phyloP scores from a whole-genome alignment of 2,888 invertebrate species.

The Mayetiola destructor region DNA sequence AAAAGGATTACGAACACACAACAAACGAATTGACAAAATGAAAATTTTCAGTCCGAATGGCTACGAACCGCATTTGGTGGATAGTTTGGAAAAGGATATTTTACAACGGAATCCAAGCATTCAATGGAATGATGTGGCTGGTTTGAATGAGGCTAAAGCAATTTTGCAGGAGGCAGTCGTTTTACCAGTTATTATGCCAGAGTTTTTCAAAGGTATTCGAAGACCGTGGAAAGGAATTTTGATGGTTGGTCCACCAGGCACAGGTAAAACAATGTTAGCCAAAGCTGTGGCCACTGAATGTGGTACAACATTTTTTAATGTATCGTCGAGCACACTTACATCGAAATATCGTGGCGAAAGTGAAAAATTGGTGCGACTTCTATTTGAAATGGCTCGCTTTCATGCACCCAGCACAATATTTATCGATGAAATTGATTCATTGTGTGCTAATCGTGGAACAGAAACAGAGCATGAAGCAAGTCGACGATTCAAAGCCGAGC shows the following conservation, averaged over 20 bases:
- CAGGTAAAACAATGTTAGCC: constrained; percentile 68
- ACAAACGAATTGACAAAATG: constrained; percentile 24
- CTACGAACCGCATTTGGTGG: constrained; percentile 61
- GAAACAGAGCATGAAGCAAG: constrained; percentile 83
- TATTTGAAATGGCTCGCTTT: constrained; percentile 81
- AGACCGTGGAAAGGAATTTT: constrained; percentile 57
- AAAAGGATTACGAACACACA: constrained; percentile 29
- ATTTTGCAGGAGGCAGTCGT: constrained; percentile 77
- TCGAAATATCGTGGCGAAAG: constrained; percentile 86
- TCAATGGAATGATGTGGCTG: constrained; percentile 66
- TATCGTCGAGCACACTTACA: constrained; percentile 72
- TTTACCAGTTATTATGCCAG: constrained; percentile 72
- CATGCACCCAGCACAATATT: constrained; percentile 84
- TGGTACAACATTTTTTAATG: constrained; percentile 75
- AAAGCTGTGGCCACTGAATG: constrained; percentile 84
- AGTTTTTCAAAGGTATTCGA: constrained; percentile 75
- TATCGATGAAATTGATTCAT: constrained; percentile 78
- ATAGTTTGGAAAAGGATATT: constrained; percentile 72
- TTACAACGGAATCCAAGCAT: constrained; percentile 67
- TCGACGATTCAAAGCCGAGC: constrained; percentile 68
- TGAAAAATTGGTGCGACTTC: constrained; percentile 68
- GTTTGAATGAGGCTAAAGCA: constrained; percentile 57
- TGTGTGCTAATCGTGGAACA: constrained; percentile 67
- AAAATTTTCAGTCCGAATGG: constrained; percentile 51
- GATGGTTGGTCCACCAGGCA: constrained; percentile 40